Base-by-base conservation (phyloP, 2,113 vertebrate species). In the Myrmophylax atrothorax region DNA sequence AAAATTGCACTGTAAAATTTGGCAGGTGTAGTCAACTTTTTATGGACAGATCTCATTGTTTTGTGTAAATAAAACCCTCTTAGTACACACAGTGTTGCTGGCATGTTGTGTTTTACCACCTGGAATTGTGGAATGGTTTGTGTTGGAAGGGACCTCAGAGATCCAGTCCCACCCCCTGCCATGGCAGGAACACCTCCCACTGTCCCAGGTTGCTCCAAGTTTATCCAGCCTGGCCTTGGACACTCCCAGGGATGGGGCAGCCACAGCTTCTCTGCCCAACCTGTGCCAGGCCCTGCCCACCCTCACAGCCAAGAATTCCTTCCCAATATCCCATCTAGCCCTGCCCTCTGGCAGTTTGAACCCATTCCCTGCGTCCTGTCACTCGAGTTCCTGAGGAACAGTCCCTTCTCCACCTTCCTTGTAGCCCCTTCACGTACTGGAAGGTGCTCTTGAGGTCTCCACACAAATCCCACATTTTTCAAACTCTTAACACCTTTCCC, bases 41-140 rank as follows among this genome's bases (percentile, higher is more conserved):
- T 90, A 93, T 60, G 83, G 93, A 74, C 23, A 0, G 0, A 88
- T 81, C 56, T 84, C 40, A 2, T 95, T 62, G 77, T 76, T 67
- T 79, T 47, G 82, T 96, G 94, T 96, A 95, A 97, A 96, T 97
- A 97, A 96, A 97, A 44, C 42, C 82, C 59, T 96, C 60, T 80
- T 70, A 56, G 56, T 63, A 84, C 62, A 77, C 26, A 22, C 38
- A 4, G 25, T 37, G 2, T 11, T 62, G 56, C 15, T 77, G 47
- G 17, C 10, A 6, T 33, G 31, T 42, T 70, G 55, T 82, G 47
- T 23, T 62, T 82, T 62, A 40, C 17, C 49, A 56, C 55, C 9
- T 16, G 63, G 10, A 28, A 14, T 56, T 17, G 12, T 49, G 18
- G 47, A 76, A 55, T 53, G 62, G n/a, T 68, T 46, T 75, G 60